Evolutionary conservation across 2,797 vertebrate species (phyloP), one percentile per base, ranked within the genome.

Genomic region (Varecia variegata): DNA sequence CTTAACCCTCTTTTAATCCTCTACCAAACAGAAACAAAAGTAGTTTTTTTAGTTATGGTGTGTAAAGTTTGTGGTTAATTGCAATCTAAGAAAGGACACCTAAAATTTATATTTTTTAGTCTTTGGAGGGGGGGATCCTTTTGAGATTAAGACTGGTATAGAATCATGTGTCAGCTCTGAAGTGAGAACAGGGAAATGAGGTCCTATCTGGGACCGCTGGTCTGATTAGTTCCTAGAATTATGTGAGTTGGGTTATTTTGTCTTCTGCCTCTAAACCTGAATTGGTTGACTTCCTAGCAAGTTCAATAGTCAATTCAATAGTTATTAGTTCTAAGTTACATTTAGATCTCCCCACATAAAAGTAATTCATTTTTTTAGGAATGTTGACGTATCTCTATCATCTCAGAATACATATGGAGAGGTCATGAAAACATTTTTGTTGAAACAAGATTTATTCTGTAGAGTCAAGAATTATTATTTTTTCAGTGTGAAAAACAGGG

Each of bases 281-380:
- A 40, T 50, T 35, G 32, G 52, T 58, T 70, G 35, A 54, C 50
- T 94, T 95, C 93, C 77, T 94, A 94, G 71, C 73, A 96, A 90
- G 38, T 87, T 67, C 30, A 85, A n/a, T 13, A 83, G 15, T 81
- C 11, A 45, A 45, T 50, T 67, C 47, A 38, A 20, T 30, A 86
- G 73, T 81, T 83, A 43, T 30, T 58, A 70, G 9, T 73, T 73
- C 32, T 85, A 50, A 71, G 30, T 77, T 94, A 67, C 40, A 56
- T 40, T 87, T 84, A 92, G 13, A 77, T 54, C 27, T 81, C 27
- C 68, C 35, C 50, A 6, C 3, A 27, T 74, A 60, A 45, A 14
- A 74, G 3, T 67, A 56, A 62, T 68, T 70, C 2, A 8, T 15
- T 56, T 70, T 70, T 62, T 67, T 10, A 54, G 47, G 12, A 88